phyloP scores from a whole-genome alignment of 2,888 invertebrate genomes.

The Platycnemis pennipes region DNA sequence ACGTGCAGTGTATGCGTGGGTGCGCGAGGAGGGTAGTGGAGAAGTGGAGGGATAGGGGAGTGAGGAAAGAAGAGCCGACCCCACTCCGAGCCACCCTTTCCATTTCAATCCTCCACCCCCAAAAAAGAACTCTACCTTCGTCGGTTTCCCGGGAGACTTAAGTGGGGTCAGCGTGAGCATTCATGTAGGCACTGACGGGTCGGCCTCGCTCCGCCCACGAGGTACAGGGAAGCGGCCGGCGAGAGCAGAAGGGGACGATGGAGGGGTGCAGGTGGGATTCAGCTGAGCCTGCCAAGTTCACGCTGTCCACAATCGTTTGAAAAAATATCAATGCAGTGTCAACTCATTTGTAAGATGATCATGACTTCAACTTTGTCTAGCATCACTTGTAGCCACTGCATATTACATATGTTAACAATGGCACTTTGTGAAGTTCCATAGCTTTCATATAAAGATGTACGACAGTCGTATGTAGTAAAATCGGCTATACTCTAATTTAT shows the following conservation, averaged over 20 bases:
- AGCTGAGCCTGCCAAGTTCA: no score
- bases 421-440: no score
- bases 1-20: background rate
- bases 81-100: background rate
- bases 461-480: no score
- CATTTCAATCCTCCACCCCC: background rate
- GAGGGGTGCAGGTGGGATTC: background rate
- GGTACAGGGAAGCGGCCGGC: background rate
- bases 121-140: background rate
- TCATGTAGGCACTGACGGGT: conserved; percentile 35
- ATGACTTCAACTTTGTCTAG: no score
- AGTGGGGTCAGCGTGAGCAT: conserved; percentile 43
- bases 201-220: background rate
- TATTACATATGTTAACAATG: no score
- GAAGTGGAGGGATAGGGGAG: background rate
- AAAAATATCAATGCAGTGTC: no score
- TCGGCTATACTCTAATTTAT: no score
- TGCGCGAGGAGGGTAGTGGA: background rate
- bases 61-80: background rate
- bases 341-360: no score
- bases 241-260: background rate
- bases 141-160: conserved; percentile 38
- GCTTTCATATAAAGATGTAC: no score
- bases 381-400: no score
- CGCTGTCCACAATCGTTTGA: no score